Percentiles rank a stretch among this genome's conserved stretches.
Evolutionary conservation across 2,797 vertebrate genomes (phyloP).

Genomic region (Champsocephalus gunnari): DNA sequence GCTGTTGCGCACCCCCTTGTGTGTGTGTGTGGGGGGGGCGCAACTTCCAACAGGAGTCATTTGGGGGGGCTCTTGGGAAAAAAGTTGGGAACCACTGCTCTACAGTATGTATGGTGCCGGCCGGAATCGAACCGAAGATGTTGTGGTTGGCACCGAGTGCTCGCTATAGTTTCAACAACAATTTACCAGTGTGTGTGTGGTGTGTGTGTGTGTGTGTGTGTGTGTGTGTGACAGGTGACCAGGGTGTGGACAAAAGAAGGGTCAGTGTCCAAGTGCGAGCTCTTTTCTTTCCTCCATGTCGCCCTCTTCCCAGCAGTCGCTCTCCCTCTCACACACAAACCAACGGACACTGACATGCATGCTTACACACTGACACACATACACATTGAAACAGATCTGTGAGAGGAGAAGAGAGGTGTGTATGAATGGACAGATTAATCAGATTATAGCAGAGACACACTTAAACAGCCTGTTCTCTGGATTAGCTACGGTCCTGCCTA

Average conservation of each 20-base stretch:
- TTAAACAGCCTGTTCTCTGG: constrained; percentile 81
- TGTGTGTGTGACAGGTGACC: constrained; percentile 64
- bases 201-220: constrained; percentile 21
- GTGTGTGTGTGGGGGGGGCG: too few relatives aligned
- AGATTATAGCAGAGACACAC: constrained; percentile 81
- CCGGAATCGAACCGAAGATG: background rate
- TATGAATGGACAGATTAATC: constrained; percentile 80
- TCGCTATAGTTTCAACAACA: too few relatives aligned
- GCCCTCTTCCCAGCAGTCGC: constrained; percentile 49
- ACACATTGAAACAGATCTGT: constrained; percentile 48
- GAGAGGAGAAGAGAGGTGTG: constrained; percentile 42
- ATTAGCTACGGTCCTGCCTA: constrained; percentile 78
- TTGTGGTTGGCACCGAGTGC: background rate
- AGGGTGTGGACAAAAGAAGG: constrained; percentile 61
- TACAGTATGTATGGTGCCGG: too few relatives aligned
- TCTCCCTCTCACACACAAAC: constrained; percentile 27
- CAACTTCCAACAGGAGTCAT: too few relatives aligned
- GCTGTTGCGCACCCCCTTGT: too few relatives aligned
- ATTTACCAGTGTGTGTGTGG: background rate
- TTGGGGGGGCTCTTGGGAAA: too few relatives aligned
- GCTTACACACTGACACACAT: constrained; percentile 38
- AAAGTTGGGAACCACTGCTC: too few relatives aligned
- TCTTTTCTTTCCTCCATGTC: constrained; percentile 54
- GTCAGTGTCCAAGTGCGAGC: constrained; percentile 65
- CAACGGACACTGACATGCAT: constrained; percentile 17